Evolutionary conservation across 2,888 invertebrate genomes (phyloP).

Genomic region (Epiblema foenella): DNA sequence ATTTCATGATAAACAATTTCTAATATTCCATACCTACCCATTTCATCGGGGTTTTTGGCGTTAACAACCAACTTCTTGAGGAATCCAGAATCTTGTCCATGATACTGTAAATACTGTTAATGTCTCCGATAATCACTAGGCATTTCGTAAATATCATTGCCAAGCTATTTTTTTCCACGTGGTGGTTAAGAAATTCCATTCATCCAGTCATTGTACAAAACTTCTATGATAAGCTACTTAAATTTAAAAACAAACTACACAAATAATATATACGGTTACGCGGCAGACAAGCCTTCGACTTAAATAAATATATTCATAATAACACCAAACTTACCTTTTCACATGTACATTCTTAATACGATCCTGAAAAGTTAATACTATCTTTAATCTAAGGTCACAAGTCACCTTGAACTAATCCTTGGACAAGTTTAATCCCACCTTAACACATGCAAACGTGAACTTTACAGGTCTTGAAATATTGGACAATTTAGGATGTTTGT

Average conservation of each 20-base stretch:
- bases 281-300: no score
- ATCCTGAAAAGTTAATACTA: slow-evolving; percentile 12
- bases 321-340: neutral
- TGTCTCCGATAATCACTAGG: no score
- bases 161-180: no score
- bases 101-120: neutral
- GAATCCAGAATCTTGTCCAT: neutral
- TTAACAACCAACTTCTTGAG: neutral
- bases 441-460: slow-evolving; percentile 6
- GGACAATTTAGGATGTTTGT: neutral
- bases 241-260: no score
- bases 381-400: slow-evolving; percentile 6
- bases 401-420: slow-evolving; percentile 23
- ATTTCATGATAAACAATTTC: slow-evolving; percentile 21
- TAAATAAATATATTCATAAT: no score
- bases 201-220: no score
- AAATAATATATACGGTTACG: no score
- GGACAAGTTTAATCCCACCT: slow-evolving; percentile 14
- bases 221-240: no score
- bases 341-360: neutral
- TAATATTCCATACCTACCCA: neutral
- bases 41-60: neutral
- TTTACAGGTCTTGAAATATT: neutral
- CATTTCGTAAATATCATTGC: no score
- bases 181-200: no score